Evolutionary conservation across 1,140 invertebrate genomes (phyloP), one percentile per base, ranked within the genome.

Genomic region (Diabrotica undecimpunctata): DNA sequence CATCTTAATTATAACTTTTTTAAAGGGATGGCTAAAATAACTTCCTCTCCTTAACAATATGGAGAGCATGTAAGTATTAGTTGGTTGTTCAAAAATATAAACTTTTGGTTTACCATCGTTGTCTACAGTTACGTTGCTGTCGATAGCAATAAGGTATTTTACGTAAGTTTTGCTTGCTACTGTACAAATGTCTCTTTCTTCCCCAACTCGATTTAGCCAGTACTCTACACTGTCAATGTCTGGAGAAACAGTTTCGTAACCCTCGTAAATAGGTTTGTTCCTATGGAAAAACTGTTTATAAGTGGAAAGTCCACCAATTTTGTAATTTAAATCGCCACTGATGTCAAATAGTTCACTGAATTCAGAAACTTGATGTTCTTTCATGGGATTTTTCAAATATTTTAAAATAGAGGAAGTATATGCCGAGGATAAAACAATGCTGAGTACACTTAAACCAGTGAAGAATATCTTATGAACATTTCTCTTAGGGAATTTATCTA

Each of bases 381-480:
- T 62, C 0, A 62, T 62, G 0, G 61, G 61, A 46, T 62, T 62
- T n/a, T 62, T 62, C 37, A 62, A 12, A 36, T 62, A 54, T 36
- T 55, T 52, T 13, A 62, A 13, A 25, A 62, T 14, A n/a, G 61
- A 54, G 25, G 36, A 54, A 54, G 61, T 62, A 50, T 62, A 62
- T 7, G 46, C 36, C n/a, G 61, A 62, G 10, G 51, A 36, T n/a
- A 62, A 13, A 9, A 62, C 38, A 37, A 62, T 62, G 25, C 61
- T 62, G 25, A 62, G 13, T n/a, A 55, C 37, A 25, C 36, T 54
- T 2, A 62, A 25, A 13, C 51, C 52, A 7, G 38, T 36, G 7
- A 62, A 62, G n/a, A 62, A 54, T 14, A 62, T 36, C 14, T 52
- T 52, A 9, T 37, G 25, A 38, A 62, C 6, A 39, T 62, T 52